These are phyloP conservation scores for Liposcelis brunnea DNA, from an alignment of 2,888 invertebrate genomes.

Conservation along the genomic window DNA sequence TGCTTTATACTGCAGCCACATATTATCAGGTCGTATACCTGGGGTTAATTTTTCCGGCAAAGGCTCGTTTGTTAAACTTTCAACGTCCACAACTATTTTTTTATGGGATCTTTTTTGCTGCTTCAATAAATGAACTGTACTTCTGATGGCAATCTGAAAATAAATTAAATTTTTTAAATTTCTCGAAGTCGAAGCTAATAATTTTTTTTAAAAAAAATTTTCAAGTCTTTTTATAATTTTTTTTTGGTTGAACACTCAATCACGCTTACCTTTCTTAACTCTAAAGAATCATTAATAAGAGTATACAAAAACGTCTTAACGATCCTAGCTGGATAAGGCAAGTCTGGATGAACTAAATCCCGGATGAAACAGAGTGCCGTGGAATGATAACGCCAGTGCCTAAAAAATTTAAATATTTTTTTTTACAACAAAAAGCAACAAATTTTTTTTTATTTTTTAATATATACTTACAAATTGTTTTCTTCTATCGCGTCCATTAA, in stretches of 20 bases:
- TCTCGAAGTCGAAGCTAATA: too few species aligned
- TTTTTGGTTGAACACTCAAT: too few species aligned
- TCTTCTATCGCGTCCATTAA: constrained; percentile 37
- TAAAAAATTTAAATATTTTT: too few species aligned
- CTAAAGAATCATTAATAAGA: constrained; percentile 58
- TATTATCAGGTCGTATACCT: constrained; percentile 50
- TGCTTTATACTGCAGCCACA: constrained; percentile 55
- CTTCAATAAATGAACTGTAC: constrained; percentile 44
- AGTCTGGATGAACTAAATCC: constrained; percentile 52
- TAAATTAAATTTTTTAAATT: too few species aligned
- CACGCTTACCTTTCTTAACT: constrained; percentile 48
- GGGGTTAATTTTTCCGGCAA: constrained; percentile 20
- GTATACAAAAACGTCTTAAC: constrained; percentile 45
- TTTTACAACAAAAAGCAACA: too few species aligned
- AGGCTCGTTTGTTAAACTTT: constrained; percentile 9
- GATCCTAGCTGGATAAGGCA: constrained; percentile 41
- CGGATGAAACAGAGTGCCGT: constrained; percentile 57
- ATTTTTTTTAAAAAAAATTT: not conserved
- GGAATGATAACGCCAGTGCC: constrained; percentile 69
- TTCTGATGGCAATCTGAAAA: constrained; percentile 35
- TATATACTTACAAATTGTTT: constrained; percentile 29
- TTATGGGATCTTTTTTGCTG: constrained; percentile 52
- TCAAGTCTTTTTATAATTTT: not conserved
- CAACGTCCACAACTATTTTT: constrained; percentile 37
- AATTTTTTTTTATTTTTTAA: not conserved